Evolutionary conservation across 2,888 invertebrate species (phyloP).

Genomic region (Laothoe populi): DNA sequence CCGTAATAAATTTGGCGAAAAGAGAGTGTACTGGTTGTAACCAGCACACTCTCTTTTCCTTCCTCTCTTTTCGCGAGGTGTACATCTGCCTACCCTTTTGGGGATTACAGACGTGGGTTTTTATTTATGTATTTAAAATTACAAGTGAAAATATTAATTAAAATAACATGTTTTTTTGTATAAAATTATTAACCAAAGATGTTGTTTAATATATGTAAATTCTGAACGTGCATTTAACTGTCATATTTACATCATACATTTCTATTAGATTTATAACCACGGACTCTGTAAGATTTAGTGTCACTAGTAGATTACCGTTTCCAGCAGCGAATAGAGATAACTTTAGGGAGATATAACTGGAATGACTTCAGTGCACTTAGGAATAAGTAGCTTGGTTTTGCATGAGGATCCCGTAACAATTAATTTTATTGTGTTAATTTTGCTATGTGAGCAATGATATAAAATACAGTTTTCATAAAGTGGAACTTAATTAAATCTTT

Average conservation of each 20-base stretch:
- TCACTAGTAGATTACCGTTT: constrained; percentile 37
- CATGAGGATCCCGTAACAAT: not conserved
- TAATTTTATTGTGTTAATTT: not conserved
- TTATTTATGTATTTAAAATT: no score
- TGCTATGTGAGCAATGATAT: no score
- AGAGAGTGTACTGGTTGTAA: no score
- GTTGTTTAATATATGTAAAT: not conserved
- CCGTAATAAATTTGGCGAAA: no score
- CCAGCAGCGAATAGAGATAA: constrained; percentile 32
- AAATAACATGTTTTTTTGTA: not conserved
- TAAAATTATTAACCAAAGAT: constrained; percentile 3
- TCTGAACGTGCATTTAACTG: constrained; percentile 1
- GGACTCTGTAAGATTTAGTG: constrained; percentile 31
- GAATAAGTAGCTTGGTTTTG: constrained; percentile 12
- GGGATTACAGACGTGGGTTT: no score
- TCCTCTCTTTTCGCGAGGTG: no score
- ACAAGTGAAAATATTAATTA: no score
- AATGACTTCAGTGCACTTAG: constrained; percentile 24
- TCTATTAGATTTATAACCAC: constrained; percentile 4
- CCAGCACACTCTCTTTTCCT: no score
- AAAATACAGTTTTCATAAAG: no score
- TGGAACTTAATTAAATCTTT: no score
- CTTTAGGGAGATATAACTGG: constrained; percentile 26
- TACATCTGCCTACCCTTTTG: no score
- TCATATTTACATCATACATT: not conserved